Percentiles rank a stretch among this genome's conserved stretches.
Evolutionary conservation across 2,888 invertebrate species (phyloP).

Genomic region (Tipula lateralis): DNA sequence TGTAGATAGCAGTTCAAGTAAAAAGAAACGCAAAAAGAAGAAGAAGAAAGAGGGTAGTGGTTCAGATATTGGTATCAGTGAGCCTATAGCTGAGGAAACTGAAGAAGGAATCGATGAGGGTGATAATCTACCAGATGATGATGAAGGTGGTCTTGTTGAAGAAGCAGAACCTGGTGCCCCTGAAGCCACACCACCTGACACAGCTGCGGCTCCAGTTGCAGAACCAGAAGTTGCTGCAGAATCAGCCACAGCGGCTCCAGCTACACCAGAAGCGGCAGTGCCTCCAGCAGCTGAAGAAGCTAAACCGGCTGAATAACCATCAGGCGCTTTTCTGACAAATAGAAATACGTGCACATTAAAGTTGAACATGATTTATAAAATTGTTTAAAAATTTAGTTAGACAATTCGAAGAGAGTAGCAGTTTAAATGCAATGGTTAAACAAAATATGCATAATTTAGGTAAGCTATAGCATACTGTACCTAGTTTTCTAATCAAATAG

Average conservation of each 20-base stretch:
- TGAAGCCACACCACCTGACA: conserved; percentile 38
- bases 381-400: too few relatives aligned
- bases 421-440: too few relatives aligned
- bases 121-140: neutral
- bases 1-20: conserved; percentile 2
- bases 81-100: neutral
- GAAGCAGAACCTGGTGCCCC: conserved; percentile 41
- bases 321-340: too few relatives aligned
- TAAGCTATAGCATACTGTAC: too few relatives aligned
- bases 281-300: neutral
- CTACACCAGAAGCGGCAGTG: conserved; percentile 32
- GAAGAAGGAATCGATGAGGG: conserved; percentile 12
- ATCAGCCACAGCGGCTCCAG: conserved; percentile 37
- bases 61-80: conserved; percentile 2
- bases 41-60: neutral
- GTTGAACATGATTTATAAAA: too few relatives aligned
- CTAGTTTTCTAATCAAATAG: too few relatives aligned
- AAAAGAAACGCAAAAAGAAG: conserved; percentile 54
- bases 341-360: too few relatives aligned
- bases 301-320: neutral
- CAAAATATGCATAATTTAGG: too few relatives aligned
- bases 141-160: conserved; percentile 39
- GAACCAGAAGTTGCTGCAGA: conserved; percentile 33
- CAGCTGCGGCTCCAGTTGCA: conserved; percentile 32
- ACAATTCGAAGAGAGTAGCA: too few relatives aligned